Percentiles rank a stretch among this genome's conserved stretches.
These are phyloP conservation scores for Lissocephala sabroskyi DNA, from an alignment of 2,888 invertebrate species.

Conservation along the genomic window DNA sequence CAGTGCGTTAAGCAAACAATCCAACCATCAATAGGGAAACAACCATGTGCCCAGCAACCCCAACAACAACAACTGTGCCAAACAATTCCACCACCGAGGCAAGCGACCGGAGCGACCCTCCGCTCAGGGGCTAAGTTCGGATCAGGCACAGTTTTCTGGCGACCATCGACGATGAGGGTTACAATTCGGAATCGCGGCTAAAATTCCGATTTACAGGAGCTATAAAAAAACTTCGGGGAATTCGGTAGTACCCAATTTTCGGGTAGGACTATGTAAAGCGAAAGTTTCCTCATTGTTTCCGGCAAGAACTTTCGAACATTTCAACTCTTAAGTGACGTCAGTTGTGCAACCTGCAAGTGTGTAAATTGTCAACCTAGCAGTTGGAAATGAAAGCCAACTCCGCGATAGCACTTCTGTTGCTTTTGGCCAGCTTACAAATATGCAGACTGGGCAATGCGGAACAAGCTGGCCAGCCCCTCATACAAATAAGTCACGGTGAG, in stretches of 20 bases:
- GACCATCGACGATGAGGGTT: slow-evolving; percentile 52
- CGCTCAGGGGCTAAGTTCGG: not conserved
- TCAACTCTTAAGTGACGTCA: slow-evolving; percentile 13
- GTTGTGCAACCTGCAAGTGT: slow-evolving; percentile 7
- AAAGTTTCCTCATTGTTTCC: not conserved
- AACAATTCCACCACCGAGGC: slow-evolving; percentile 34
- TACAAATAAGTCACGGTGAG: slow-evolving; percentile 71
- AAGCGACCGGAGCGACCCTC: slow-evolving; percentile 10
- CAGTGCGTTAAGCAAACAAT: slow-evolving; percentile 21
- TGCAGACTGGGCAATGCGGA: slow-evolving; percentile 23
- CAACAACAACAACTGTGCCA: slow-evolving; percentile 6
- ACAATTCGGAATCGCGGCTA: not conserved
- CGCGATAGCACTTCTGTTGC: slow-evolving; percentile 31
- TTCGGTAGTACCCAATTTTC: not conserved
- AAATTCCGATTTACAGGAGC: too few species aligned
- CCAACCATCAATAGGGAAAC: slow-evolving; percentile 21
- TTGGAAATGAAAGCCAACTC: slow-evolving; percentile 40
- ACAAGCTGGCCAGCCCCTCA: slow-evolving; percentile 60
- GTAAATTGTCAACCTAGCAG: not conserved
- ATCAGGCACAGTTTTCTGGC: slow-evolving; percentile 54
- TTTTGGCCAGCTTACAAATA: slow-evolving; percentile 32
- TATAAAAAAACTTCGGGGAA: not conserved
- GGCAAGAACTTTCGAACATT: not conserved
- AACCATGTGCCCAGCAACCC: slow-evolving; percentile 10
- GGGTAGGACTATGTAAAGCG: not conserved